Percentiles rank a stretch among this genome's conserved stretches.
Conservation (phyloP, 2,113 vertebrate genomes). For the Ailurus styani region DNA sequence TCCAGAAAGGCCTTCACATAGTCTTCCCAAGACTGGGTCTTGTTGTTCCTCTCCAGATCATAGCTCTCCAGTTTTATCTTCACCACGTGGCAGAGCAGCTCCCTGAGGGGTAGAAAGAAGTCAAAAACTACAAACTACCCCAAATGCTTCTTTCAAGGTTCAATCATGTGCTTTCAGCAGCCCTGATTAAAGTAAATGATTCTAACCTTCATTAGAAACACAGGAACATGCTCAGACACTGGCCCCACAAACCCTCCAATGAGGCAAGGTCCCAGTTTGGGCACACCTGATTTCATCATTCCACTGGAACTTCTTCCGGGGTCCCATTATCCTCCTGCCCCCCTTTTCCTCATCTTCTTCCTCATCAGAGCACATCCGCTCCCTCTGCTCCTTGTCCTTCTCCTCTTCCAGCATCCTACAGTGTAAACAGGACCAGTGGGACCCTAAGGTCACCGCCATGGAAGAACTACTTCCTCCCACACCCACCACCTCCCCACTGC, state of each 20-base stretch:
- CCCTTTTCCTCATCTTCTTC: conserved; percentile 88
- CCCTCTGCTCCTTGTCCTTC: conserved; percentile 86
- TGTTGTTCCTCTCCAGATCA: conserved; percentile 83
- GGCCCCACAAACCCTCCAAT: conserved; percentile 54
- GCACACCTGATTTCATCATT: conserved; percentile 93
- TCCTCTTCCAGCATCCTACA: conserved; percentile 89
- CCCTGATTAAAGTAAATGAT: conserved; percentile 45
- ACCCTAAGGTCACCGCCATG: accelerated
- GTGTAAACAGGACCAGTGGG: not conserved
- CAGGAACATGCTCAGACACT: conserved; percentile 30
- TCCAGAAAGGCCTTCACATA: conserved; percentile 92
- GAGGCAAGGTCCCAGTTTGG: conserved; percentile 30
- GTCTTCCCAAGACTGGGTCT: conserved; percentile 87
- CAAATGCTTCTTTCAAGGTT: conserved; percentile 8
- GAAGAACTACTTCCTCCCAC: not conserved
- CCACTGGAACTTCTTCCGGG: conserved; percentile 95
- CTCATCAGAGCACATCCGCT: conserved; percentile 85
- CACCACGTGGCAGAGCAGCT: conserved; percentile 88
- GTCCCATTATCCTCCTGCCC: conserved; percentile 85
- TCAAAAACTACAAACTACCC: conserved; percentile 50
- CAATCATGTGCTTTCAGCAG: conserved; percentile 32
- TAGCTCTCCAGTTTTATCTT: conserved; percentile 87
- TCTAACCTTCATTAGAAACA: conserved; percentile 27
- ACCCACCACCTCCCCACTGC: not conserved
- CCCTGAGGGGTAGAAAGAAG: conserved; percentile 81